These are phyloP conservation scores for Apis florea DNA, from an alignment of 1,140 invertebrate species.

Conservation along the genomic window DNA sequence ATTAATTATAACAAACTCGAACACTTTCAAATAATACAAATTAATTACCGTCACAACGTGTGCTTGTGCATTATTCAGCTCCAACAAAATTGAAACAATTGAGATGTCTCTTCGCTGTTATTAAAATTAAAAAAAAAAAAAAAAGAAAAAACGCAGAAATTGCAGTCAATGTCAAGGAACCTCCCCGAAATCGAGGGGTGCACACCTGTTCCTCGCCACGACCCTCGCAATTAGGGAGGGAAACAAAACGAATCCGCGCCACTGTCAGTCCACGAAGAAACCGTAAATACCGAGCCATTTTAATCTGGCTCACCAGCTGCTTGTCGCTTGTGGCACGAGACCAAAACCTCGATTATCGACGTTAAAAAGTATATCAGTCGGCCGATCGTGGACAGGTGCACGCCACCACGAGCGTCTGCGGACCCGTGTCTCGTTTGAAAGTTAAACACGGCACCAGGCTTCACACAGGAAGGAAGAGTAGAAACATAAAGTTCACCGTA, in stretches of 20 bases:
- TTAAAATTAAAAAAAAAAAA: too few relatives aligned
- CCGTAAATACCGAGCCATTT: conserved; percentile 12
- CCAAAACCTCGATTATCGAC: conserved; percentile 20
- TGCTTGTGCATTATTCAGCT: neutral
- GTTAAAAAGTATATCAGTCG: conserved; percentile 31
- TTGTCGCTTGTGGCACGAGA: conserved; percentile 25
- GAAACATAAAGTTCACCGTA: neutral
- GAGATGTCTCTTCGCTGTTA: too few relatives aligned
- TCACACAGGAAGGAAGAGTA: neutral
- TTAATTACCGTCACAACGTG: too few relatives aligned
- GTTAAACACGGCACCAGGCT: neutral
- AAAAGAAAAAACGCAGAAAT: too few relatives aligned
- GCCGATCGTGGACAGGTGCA: conserved; percentile 34
- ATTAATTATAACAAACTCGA: too few relatives aligned
- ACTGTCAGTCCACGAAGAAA: neutral
- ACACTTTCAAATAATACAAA: too few relatives aligned
- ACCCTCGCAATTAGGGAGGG: conserved; percentile 48
- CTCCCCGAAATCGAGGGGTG: conserved; percentile 37
- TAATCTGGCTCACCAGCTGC: conserved; percentile 37
- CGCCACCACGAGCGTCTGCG: conserved; percentile 22
- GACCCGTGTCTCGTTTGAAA: conserved; percentile 1
- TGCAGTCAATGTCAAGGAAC: conserved; percentile 15
- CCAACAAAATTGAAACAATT: neutral
- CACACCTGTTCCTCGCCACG: conserved; percentile 52
- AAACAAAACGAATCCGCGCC: conserved; percentile 27